phyloP scores from a whole-genome alignment of 2,113 vertebrate species.

The Turdus rufiventris region DNA sequence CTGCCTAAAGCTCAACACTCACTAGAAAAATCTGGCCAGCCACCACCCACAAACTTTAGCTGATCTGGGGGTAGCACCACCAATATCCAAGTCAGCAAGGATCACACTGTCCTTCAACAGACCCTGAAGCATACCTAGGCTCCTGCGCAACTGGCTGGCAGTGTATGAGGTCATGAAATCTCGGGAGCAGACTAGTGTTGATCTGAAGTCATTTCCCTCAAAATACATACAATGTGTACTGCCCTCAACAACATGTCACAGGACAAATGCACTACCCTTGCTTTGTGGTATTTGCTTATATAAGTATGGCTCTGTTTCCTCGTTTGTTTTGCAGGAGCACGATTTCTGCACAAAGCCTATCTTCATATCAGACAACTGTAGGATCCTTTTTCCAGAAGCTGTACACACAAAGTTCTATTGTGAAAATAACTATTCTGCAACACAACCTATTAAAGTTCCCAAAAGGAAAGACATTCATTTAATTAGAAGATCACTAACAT shows the following conservation, averaged over 20 bases:
- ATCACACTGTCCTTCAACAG: neutral
- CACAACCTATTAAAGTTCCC: neutral
- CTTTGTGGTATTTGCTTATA: neutral
- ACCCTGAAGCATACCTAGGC: neutral
- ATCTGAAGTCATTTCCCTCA: neutral
- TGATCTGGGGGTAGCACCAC: neutral
- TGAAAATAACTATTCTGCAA: neutral
- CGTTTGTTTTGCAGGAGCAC: accelerated
- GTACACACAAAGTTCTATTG: neutral
- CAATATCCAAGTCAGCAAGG: neutral
- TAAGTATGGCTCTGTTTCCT: neutral
- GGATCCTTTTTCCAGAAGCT: neutral
- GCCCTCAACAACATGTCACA: neutral
- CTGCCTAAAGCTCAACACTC: neutral
- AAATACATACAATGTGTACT: neutral
- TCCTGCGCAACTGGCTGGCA: neutral
- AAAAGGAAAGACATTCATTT: neutral
- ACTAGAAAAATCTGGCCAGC: neutral
- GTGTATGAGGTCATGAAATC: accelerated
- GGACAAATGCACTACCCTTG: neutral
- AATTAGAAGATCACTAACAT: neutral
- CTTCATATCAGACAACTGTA: neutral
- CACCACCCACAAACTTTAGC: neutral
- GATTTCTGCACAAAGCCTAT: neutral
- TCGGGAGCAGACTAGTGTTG: accelerated